Base-by-base conservation (phyloP, 2,888 invertebrate genomes). In the Drosophila kambysellisi region DNA sequence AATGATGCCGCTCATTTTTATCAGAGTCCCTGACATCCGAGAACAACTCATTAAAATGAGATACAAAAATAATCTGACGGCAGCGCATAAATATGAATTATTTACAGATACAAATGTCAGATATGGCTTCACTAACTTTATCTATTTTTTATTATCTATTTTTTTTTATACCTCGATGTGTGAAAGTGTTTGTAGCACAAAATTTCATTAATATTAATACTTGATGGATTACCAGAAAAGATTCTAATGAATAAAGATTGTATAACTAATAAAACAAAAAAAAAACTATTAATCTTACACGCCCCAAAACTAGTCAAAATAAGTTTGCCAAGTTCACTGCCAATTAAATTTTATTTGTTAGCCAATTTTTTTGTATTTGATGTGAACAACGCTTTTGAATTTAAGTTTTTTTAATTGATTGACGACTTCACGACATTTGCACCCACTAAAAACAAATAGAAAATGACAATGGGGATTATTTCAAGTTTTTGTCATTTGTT, bases 391-490 rank as follows among this genome's bases (percentile, higher is more conserved):
- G 25, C 4, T 51, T 66, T 74, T 37, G 54, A 62, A 70, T 76
- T 87, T 50, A 74, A 65, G 63, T 82, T 84, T 88, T 81, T 84
- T 88, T 85, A 85, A 85, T 89, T 85, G 85, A 85, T 90, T 85
- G 83, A 75, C 85, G 66, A 75, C 80, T 89, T 88, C 88, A 88
- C 85, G 88, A 89, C 86, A 85, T 82, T 59, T 74, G 89, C 83
- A 82, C 88, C 84, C 89, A 89, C 76, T 46, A 54, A 30, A 54
- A 62, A 52, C 39, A 62, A 61, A 67, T 35, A 46, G n/a, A 62
- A 41, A 58, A 12, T n/a, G 46, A 89, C 88, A 89, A 89, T 89
- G 85, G 74, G 74, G 65, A 62, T 79, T 81, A 70, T 74, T 74
- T 52, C 52, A 69, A 83, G 63, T 70, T 60, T 60, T 65, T 57